These are phyloP conservation scores for Tholera decimalis DNA, from an alignment of 2,888 invertebrate genomes.

Conservation along the genomic window DNA sequence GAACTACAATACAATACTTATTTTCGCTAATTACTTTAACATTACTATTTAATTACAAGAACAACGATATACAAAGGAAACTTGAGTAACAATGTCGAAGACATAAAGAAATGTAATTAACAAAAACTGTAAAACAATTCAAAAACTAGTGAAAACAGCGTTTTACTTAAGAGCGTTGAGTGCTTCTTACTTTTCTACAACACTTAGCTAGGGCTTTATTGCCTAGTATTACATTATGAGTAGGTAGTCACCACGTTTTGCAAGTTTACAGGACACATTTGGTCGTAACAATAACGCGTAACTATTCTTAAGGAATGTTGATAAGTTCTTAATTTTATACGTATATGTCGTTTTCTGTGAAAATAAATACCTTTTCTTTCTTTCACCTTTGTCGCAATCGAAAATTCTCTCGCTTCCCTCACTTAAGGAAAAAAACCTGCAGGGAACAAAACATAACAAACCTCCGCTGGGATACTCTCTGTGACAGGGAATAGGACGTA, in stretches of 20 bases:
- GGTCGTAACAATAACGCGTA: neutral
- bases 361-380: too few species aligned
- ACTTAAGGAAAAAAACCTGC: too few species aligned
- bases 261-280: slow-evolving; percentile 9
- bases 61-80: slow-evolving; percentile 13
- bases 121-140: slow-evolving; percentile 52
- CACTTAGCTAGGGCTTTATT: slow-evolving; percentile 63
- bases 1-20: neutral
- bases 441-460: too few species aligned
- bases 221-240: slow-evolving; percentile 58
- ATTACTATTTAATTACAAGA: neutral
- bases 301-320: too few species aligned
- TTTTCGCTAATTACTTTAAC: neutral
- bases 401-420: too few species aligned
- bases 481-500: too few species aligned
- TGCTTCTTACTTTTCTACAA: slow-evolving; percentile 59
- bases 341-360: too few species aligned
- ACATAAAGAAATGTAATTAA: slow-evolving; percentile 37
- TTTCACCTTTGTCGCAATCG: too few species aligned
- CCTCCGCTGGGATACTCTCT: too few species aligned
- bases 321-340: too few species aligned
- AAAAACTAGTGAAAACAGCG: slow-evolving; percentile 59
- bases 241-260: slow-evolving; percentile 25
- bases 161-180: slow-evolving; percentile 60
- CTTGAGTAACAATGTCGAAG: slow-evolving; percentile 3